Conservation (phyloP, 2,113 vertebrate genomes). For the Phalacrocorax carbo region DNA sequence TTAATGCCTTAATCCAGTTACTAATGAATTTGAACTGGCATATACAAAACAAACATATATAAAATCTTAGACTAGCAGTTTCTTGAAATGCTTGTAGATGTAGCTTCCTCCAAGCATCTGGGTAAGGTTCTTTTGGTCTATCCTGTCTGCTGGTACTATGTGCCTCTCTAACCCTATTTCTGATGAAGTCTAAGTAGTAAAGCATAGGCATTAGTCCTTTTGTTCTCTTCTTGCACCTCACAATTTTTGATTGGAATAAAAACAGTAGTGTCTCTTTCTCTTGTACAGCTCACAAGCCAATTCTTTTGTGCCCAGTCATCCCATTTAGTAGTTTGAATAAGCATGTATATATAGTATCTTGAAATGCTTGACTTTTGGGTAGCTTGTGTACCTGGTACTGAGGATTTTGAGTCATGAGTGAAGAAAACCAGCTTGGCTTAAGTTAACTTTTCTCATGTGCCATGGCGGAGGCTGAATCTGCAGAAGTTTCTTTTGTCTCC, state of each 20-base stretch:
- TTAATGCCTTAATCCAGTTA: not conserved
- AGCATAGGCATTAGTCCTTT: accelerated
- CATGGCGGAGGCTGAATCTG: not conserved
- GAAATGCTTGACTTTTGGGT: not conserved
- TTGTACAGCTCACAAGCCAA: not conserved
- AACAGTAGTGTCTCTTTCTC: not conserved
- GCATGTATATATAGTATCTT: not conserved
- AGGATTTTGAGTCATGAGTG: not conserved
- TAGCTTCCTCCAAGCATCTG: not conserved
- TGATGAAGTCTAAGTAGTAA: not conserved
- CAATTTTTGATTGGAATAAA: not conserved
- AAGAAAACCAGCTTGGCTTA: not conserved
- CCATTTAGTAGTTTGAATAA: not conserved
- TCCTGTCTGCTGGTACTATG: not conserved
- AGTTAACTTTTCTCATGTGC: not conserved
- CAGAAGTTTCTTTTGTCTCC: not conserved
- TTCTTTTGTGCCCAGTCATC: not conserved
- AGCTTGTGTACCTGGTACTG: not conserved
- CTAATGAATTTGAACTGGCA: not conserved
- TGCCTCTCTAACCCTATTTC: not conserved
- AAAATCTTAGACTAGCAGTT: not conserved
- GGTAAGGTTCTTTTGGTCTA: not conserved
- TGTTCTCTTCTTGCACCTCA: not conserved
- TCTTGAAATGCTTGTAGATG: not conserved
- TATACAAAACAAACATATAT: not conserved